Conservation (phyloP, 2,888 invertebrate genomes). For the Drosophila hawaiiensis region DNA sequence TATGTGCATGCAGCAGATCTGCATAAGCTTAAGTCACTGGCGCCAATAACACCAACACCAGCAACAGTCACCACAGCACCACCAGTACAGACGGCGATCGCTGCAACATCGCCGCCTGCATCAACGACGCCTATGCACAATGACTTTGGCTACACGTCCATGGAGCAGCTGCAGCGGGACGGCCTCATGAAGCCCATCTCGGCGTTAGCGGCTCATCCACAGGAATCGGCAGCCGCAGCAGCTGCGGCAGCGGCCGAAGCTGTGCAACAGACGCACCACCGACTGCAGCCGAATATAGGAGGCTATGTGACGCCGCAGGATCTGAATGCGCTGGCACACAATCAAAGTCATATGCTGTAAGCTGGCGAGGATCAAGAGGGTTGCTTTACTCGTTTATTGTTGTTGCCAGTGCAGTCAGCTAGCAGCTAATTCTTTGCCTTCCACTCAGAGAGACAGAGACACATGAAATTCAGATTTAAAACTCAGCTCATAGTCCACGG, state of each 20-base stretch:
- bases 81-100: constrained; percentile 3
- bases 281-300: constrained; percentile 59
- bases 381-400: constrained; percentile 13
- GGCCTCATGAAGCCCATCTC: constrained; percentile 52
- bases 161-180: constrained; percentile 66
- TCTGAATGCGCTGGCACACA: constrained; percentile 77
- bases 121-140: constrained; percentile 12
- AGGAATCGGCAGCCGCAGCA: neutral
- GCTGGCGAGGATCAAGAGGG: constrained; percentile 7
- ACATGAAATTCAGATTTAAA: neutral
- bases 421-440: constrained; percentile 29
- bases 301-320: constrained; percentile 82
- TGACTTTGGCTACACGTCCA: constrained; percentile 67
- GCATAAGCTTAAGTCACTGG: constrained; percentile 53
- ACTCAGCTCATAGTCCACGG: neutral
- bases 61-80: neutral
- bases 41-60: constrained; percentile 14
- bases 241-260: constrained; percentile 1
- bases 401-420: constrained; percentile 23
- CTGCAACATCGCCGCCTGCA: constrained; percentile 17
- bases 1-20: constrained; percentile 67
- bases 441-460: constrained; percentile 15
- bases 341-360: constrained; percentile 64
- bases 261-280: constrained; percentile 16
- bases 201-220: neutral